Base-by-base conservation (phyloP, 2,888 invertebrate species). In the Elgonia sp. region DNA sequence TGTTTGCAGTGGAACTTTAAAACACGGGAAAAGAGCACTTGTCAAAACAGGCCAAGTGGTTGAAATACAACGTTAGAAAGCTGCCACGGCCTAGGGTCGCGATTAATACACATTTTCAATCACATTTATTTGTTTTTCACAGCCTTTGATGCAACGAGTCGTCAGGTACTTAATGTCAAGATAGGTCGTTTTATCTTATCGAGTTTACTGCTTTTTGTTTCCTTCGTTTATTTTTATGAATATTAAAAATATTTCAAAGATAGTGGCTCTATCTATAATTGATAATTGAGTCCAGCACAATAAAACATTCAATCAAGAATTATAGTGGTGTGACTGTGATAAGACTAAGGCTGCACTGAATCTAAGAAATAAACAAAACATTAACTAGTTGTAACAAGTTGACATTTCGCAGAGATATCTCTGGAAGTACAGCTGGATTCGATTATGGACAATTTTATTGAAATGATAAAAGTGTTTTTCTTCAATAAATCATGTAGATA, bases 31-130 rank as follows among this genome's bases (percentile, higher is more conserved):
- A 69, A 79, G 79, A 69, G 67, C 60, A 69, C 79, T 79, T 57
- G 79, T 79, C 57, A 42, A 79, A 79, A 69, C 69, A 79, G 79
- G 79, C 67, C 79, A 69, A 79, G 79, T 79, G 79, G 67, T 69
- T 65, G 55, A 65, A 77, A 63, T 63, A 60, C 70, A 72, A 12
- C 55, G 72, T 39, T 14, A 21, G 20, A 42, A 72, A 57, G 39
- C 72, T n/a, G 57, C 55, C 46, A 46, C 37, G 21, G 16, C 3
- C 37, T 60, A 60, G 9, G 20, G 60, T 55, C 50, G 39, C 39
- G 29, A 29, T 70, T 70, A 53, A 37, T 75, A 60, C 18, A 60
- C 73, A 20, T 73, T 60, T 73, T 42, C 40, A 72, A 72, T 72
- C 1, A 57, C 40, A 72, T 72, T 72, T 72, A 21, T 70, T 37